Evolutionary conservation across 64 coral and sea anemone genomes (phyloP), one percentile per base, ranked within the genome.

Genomic region (Porites lutea): DNA sequence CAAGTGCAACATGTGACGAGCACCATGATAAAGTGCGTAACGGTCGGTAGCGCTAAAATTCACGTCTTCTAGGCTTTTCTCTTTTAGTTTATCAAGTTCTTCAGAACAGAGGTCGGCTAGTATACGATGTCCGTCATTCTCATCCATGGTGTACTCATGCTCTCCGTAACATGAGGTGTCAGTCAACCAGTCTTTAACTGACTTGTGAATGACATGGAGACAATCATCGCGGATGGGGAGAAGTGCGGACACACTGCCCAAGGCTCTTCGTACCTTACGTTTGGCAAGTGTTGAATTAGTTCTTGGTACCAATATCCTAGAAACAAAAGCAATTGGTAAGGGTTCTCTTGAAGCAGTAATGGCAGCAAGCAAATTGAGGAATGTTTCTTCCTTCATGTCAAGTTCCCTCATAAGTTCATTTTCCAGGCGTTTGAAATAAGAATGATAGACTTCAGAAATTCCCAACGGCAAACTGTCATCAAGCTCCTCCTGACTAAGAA

Each of bases 361-460:
- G 4, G 75, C 91, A 71, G 19, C 52, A 18, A 93, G 77, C 52
- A 93, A 55, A 15, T 65, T 58, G 1, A 22, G 53, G 57, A 92
- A 79, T 6, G 64, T 21, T 61, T 88, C 74, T 49, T 69, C 73
- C 14, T 52, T 69, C 2, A 51, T 46, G 44, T 14, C 13, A 11
- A 93, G 48, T 8, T 70, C 37, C 66, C 22, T 66, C 47, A 47
- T 7, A 43, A 88, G 68, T 63, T 48, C 55, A 3, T 45, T 45
- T 20, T 64, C 73, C 18, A 88, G 66, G 11, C 71, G 52, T 61
- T 37, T 57, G 12, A 93, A 88, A 70, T 93, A 88, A 2, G 49
- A 71, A 79, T 93, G 51, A 43, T 88, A 93, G 37, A 79, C 60
- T 46, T 50, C 71, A 6, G 83, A 77, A 16, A 93, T 22, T 5